Conservation (phyloP, 2,888 invertebrate genomes). For the Stenotaenia linearis region DNA sequence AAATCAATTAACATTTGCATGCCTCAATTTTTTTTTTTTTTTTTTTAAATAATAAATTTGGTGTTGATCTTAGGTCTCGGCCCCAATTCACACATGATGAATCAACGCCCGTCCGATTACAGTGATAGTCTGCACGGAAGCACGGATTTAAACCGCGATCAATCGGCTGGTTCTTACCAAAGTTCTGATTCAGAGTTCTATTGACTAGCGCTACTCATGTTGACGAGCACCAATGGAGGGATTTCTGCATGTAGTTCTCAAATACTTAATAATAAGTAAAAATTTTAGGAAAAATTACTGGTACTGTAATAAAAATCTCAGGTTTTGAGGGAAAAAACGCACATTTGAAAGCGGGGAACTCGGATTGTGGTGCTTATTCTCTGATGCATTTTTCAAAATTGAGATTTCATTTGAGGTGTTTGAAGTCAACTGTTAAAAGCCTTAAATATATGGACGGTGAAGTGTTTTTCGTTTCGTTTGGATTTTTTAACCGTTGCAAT, state of each 20-base stretch:
- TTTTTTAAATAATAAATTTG: no score
- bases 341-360: not conserved
- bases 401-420: not conserved
- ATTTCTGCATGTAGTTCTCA: not conserved
- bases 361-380: not conserved
- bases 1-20: not conserved
- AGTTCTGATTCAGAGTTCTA: constrained; percentile 51
- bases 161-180: constrained; percentile 40
- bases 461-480: not conserved
- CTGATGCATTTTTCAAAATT: not conserved
- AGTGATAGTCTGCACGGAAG: constrained; percentile 31
- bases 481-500: not conserved
- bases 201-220: constrained; percentile 42
- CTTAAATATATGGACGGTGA: not conserved
- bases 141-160: constrained; percentile 32
- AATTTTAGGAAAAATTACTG: not conserved
- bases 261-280: not conserved
- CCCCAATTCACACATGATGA: not conserved
- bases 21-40: no score
- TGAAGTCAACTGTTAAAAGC: not conserved
- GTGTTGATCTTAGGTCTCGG: not conserved
- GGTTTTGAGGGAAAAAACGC: not conserved
- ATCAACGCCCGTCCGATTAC: constrained; percentile 14
- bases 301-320: not conserved
- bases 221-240: not conserved